Evolutionary conservation across 2,888 invertebrate genomes (phyloP), one percentile per base, ranked within the genome.

Genomic region (Plebejus anna): DNA sequence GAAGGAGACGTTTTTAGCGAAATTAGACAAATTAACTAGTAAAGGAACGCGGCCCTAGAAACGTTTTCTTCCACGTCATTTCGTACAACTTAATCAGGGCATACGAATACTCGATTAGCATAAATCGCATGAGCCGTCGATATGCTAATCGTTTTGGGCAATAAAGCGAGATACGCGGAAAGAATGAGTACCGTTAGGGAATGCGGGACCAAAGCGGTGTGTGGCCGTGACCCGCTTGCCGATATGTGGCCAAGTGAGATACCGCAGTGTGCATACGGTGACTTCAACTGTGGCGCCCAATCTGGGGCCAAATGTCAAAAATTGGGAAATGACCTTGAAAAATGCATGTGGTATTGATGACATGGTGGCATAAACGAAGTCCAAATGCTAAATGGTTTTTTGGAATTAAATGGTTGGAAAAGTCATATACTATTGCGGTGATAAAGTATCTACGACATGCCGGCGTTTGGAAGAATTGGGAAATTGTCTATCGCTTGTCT

Each of bases 211-310:
- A 85, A 84, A 80, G 82, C 83, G 90, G 90, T 89, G 86, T 77
- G 82, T 87, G 90, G 83, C 91, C 92, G 89, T 92, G 92, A 92
- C 92, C 92, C 88, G 89, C 86, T 91, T 90, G 88, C 87, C 88
- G 86, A 89, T 88, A 86, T 84, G 83, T 83, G 66, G 66, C 66
- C 66, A 66, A 66, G 32, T 66, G 66, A 66, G 66, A 36, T 66
- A 66, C 66, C 66, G 66, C 66, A 84, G 83, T 82, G 83, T 79
- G 81, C 80, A 66, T 22, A 11, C 66, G 22, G 6, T 22, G 22
- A 22, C 22, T 22, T 22, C 16, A 36, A 13, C 66, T 32, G 66
- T 66, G 66, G 66, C 32, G 66, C 13, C 66, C 66, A 66, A 66
- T 32, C 66, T 32, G 66, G 36, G 66, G 32, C 66, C 32, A 13